Evolutionary conservation across 64 coral and sea anemone species (phyloP), one percentile per base, ranked within the genome.

Genomic region (Porites australiensis): DNA sequence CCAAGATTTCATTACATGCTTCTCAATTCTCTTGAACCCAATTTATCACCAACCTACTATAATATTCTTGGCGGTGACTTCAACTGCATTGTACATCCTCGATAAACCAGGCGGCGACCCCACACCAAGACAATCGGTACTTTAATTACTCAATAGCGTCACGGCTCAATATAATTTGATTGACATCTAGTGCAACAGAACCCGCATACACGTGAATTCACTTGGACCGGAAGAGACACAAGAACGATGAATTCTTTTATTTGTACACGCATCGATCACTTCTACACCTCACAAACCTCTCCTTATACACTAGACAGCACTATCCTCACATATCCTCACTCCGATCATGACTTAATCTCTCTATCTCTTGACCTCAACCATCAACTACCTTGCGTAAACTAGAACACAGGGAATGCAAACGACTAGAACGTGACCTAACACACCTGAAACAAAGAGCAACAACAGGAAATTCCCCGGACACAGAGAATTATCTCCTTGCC

Each of bases 1-100:
- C 12, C 86, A 9, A 46, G 49, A 8, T 21, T 88, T 9, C 43
- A 75, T 43, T 46, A 8, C 5, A 75, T 15, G 3, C 6, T 75
- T 2, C 0, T 9, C 19, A 18, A 52, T 4, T 51, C n/a, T 1
- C 50, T 89, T 2, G 44, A 57, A 16, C 71, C 10, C 2, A 64
- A 55, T 72, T 5, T 74, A 12, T 48, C 87, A 3, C 51, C 5
- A 37, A 11, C 77, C 0, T 5, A 45, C 37, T 13, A 37, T 3
- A 51, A 55, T n/a, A 64, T 90, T 64, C 19, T 90, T 4, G 51
- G 73, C 10, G 88, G 75, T 0, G 75, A 90, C 16, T 90, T 90
- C 16, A 80, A 90, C n/a, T 90, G 75, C 60, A 75, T 90, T 3
- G 3, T n/a, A 14, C 23, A 89, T 53, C 8, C 11, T 78, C 0